phyloP scores from a whole-genome alignment of 2,113 vertebrate genomes.

The Oryzias curvinotus region DNA sequence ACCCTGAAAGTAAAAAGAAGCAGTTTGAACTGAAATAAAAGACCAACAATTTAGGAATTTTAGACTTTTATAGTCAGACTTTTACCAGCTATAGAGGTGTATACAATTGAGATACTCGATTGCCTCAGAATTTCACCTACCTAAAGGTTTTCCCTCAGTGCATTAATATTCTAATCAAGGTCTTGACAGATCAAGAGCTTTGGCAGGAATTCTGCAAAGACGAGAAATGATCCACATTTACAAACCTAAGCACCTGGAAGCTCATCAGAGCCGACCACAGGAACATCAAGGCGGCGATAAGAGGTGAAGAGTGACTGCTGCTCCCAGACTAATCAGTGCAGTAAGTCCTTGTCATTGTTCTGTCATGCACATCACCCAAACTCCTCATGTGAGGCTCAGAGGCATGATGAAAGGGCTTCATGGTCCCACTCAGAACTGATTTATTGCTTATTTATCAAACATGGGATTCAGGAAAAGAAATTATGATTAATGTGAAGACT shows the following conservation, averaged over 20 bases:
- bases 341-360: conserved; percentile 12
- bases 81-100: conserved; percentile 7
- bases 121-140: conserved; percentile 48
- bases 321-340: conserved; percentile 13
- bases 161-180: conserved; percentile 47
- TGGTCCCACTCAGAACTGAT: background rate
- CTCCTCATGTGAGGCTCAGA: conserved; percentile 12
- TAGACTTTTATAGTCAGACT: conserved; percentile 18
- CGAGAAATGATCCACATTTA: background rate
- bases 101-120: conserved; percentile 19
- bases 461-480: conserved; percentile 1
- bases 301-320: conserved; percentile 2
- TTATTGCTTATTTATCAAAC: conserved; percentile 1
- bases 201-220: conserved; percentile 5
- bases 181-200: conserved; percentile 14
- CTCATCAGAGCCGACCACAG: conserved; percentile 5
- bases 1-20: conserved; percentile 8
- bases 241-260: conserved; percentile 8
- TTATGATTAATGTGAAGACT: background rate
- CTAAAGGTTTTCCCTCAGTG: background rate
- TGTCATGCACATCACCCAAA: conserved; percentile 4
- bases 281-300: conserved; percentile 15
- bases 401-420: conserved; percentile 8
- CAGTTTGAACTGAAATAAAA: background rate
- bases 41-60: conserved; percentile 13